Evolutionary conservation across 2,797 vertebrate species (phyloP).

Genomic region (Tachyglossus aculeatus): DNA sequence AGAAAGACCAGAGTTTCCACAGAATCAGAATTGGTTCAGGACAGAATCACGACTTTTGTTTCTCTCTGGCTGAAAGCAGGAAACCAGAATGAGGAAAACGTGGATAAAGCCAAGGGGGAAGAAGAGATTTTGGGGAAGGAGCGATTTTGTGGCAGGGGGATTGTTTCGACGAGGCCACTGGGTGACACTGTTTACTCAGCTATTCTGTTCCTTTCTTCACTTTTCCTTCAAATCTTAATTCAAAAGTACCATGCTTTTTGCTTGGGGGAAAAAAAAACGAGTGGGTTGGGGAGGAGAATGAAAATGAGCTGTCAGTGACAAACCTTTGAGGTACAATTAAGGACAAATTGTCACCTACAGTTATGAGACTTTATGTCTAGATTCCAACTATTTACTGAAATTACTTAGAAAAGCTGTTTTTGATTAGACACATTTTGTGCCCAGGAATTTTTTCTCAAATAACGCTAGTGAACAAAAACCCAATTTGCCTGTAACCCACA

Average conservation of each 20-base stretch:
- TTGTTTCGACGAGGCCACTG: conserved; percentile 59
- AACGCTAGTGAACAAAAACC: no score
- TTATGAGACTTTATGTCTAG: conserved; percentile 49
- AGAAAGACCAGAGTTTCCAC: no score
- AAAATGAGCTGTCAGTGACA: conserved; percentile 57
- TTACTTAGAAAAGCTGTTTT: conserved; percentile 61
- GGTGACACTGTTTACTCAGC: conserved; percentile 78
- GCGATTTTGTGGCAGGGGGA: no score
- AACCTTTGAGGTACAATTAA: conserved; percentile 58
- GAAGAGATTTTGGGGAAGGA: no score
- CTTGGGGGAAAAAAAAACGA: conserved; percentile 16
- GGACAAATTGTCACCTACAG: conserved; percentile 42
- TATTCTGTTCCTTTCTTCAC: conserved; percentile 24
- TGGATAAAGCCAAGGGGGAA: no score
- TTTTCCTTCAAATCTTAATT: conserved; percentile 37
- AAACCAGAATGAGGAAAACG: no score
- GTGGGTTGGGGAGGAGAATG: conserved; percentile 39
- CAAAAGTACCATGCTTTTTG: conserved; percentile 52
- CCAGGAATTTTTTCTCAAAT: conserved; percentile 52
- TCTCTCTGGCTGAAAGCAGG: no score
- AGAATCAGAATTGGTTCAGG: no score
- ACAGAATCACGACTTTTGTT: no score
- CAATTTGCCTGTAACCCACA: no score
- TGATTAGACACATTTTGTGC: conserved; percentile 50
- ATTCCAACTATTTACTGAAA: conserved; percentile 66